These are phyloP conservation scores for Syrphus vitripennis DNA, from an alignment of 2,888 invertebrate species.

Conservation along the genomic window DNA sequence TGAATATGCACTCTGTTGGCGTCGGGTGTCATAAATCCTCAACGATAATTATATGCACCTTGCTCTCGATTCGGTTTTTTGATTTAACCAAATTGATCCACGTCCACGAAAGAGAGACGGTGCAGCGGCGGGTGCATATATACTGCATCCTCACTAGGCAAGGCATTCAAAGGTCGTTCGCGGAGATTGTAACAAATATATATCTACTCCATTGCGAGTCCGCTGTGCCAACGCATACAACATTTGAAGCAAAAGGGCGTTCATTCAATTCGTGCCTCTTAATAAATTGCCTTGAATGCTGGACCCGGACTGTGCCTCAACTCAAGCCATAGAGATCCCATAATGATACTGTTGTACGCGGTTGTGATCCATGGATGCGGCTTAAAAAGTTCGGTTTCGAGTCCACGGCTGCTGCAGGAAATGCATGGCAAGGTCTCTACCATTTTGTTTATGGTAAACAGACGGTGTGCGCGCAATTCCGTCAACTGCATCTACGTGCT, in stretches of 20 bases:
- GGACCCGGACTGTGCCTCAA: conserved; percentile 24
- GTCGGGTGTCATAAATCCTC: conserved; percentile 72
- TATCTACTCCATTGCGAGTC: not conserved
- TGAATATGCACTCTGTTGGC: conserved; percentile 53
- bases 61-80: conserved; percentile 69
- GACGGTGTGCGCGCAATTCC: conserved; percentile 69
- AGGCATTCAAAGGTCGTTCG: conserved; percentile 55
- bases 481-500: conserved; percentile 68
- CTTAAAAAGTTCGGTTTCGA: not conserved
- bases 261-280: conserved; percentile 73
- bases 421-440: conserved; percentile 54
- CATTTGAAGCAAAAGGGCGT: conserved; percentile 64
- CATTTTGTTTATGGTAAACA: conserved; percentile 72
- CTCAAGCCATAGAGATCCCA: conserved; percentile 71
- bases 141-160: not conserved
- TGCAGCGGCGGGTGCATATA: not conserved
- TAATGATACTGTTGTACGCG: conserved; percentile 42
- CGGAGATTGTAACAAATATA: not conserved
- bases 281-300: conserved; percentile 72
- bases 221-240: not conserved
- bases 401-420: conserved; percentile 36
- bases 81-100: conserved; percentile 72
- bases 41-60: conserved; percentile 73
- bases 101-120: conserved; percentile 2
- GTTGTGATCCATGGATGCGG: conserved; percentile 9